Evolutionary conservation across 2,797 vertebrate species (phyloP), one percentile per base, ranked within the genome.

Genomic region (Diplodus puntazzo): DNA sequence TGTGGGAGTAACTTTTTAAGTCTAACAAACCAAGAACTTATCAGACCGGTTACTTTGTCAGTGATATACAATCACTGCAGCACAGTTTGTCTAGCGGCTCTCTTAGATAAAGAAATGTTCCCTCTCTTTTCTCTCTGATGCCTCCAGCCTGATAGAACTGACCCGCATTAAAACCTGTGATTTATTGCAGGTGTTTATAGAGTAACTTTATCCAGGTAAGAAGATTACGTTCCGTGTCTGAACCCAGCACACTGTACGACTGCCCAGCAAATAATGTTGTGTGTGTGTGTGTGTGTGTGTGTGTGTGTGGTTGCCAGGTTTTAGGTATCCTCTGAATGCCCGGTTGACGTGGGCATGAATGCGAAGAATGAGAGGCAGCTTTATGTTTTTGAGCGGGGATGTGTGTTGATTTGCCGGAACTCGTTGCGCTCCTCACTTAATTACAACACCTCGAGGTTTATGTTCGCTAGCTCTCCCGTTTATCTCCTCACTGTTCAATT

Each of bases 361-460:
- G 85, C 66, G 43, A 85, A 70, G 88, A 91, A 93, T 83, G 91
- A 65, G 16, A 72, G 71, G 55, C 75, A 77, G 77, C 82, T 91
- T 86, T 82, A 75, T 86, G 73, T 61, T 84, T 88, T 81, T 54
- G 61, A 42, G 52, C 59, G 69, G 6, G 67, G 2, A 10, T n/a
- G 30, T 54, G 8, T 27, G 16, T 11, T 11, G 39, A 39, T 39
- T 16, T 50, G 14, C 20, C 11, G 61, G 67, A 49, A 74, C 46
- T 55, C 69, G 58, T 11, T 53, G 45, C 45, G 27, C 58, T 55
- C 5, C 21, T 57, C n/a, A 42, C 65, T 60, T 46, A 21, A 42
- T 45, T n/a, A 27, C 18, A 17, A 46, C 14, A 18, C 20, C 46
- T 39, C 0, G 11, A 66, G 74, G 30, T 20, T 2, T 21, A 8